Conservation (phyloP, 1,140 invertebrate species). For the Carposina sasakii region DNA sequence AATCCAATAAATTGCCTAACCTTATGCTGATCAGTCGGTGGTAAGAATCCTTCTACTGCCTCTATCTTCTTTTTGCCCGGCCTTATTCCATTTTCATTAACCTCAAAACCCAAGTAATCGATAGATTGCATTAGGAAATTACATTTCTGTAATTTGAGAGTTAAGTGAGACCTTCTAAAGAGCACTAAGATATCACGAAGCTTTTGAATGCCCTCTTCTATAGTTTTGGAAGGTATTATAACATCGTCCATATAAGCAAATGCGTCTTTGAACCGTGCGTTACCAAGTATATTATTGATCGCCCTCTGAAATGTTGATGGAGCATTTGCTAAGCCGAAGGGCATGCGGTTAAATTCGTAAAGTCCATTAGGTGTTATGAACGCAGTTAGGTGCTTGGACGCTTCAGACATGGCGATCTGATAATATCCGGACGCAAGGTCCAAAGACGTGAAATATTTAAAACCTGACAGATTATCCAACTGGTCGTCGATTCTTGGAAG, state of each 20-base stretch:
- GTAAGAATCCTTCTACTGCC: neutral
- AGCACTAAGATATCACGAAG: conserved; percentile 8
- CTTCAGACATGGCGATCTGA: neutral
- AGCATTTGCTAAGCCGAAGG: conserved; percentile 28
- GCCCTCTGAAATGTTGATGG: neutral
- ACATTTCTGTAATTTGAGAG: conserved; percentile 21
- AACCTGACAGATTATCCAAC: neutral
- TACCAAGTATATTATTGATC: conserved; percentile 1
- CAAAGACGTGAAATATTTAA: conserved; percentile 4
- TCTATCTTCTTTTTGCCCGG: conserved; percentile 1
- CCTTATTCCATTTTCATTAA: conserved; percentile 6
- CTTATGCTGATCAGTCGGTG: conserved; percentile 27
- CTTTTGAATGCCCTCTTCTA: conserved; percentile 13
- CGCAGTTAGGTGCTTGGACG: neutral
- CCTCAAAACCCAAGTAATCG: conserved; percentile 22
- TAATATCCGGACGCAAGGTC: neutral
- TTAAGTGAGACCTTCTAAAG: conserved; percentile 13
- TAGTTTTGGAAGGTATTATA: conserved; percentile 8
- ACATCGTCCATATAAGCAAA: conserved; percentile 25
- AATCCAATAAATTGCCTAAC: conserved; percentile 20
- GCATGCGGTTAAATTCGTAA: conserved; percentile 9
- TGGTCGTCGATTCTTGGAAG: conserved; percentile 1
- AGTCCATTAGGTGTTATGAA: neutral
- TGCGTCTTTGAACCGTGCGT: neutral
- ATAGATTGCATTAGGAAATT: conserved; percentile 17